Conservation (phyloP, 2,888 invertebrate genomes). For the Luperina testacea region DNA sequence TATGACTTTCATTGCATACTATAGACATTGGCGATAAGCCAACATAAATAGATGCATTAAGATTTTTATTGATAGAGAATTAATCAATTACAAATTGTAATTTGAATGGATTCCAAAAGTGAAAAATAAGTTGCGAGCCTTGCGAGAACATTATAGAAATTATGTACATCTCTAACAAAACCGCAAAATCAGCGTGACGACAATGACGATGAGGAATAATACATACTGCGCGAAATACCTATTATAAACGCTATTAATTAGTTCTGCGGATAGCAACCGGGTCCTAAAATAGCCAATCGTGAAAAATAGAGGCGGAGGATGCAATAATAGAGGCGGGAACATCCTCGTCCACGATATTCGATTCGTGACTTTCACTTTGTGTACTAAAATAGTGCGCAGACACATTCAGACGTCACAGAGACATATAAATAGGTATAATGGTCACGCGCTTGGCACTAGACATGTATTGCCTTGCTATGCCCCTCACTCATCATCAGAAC, state of each 20-base stretch:
- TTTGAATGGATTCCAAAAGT: conserved; percentile 34
- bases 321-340: conserved; percentile 45
- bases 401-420: conserved; percentile 69
- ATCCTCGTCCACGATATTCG: conserved; percentile 64
- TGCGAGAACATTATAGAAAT: not conserved
- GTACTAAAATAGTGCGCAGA: conserved; percentile 74
- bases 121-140: not conserved
- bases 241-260: conserved; percentile 8
- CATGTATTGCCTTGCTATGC: conserved; percentile 52
- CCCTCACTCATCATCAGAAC: conserved; percentile 59
- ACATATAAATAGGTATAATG: conserved; percentile 69
- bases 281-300: conserved; percentile 24
- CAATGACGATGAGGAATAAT: not conserved
- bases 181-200: not conserved
- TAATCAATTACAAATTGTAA: conserved; percentile 19
- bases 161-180: not conserved
- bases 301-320: conserved; percentile 45
- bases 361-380: conserved; percentile 77
- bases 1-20: conserved; percentile 45
- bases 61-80: conserved; percentile 45
- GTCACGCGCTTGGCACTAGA: conserved; percentile 76
- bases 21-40: conserved; percentile 58
- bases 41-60: conserved; percentile 51
- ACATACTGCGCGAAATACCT: not conserved
- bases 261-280: conserved; percentile 14